These are phyloP conservation scores for Trimorus sp. DNA, from an alignment of 2,888 invertebrate genomes.

Conservation along the genomic window DNA sequence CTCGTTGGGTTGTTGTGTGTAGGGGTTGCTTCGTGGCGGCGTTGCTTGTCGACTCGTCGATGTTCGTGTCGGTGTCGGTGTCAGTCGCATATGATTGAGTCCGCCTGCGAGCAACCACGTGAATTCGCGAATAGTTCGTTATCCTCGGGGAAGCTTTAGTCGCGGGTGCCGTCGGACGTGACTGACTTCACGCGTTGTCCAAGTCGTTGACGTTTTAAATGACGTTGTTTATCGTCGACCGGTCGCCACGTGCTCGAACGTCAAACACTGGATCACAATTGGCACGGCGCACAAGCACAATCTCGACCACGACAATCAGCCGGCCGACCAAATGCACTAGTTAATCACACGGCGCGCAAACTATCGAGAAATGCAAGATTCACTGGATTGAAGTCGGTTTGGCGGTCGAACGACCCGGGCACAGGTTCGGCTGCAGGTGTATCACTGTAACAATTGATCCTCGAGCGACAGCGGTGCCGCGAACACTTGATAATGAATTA, in stretches of 20 bases:
- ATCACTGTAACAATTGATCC: slow-evolving; percentile 19
- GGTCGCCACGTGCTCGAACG: slow-evolving; percentile 41
- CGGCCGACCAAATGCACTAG: slow-evolving; percentile 22
- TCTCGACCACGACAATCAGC: not conserved
- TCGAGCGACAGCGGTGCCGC: slow-evolving; percentile 6
- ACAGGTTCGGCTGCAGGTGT: not conserved
- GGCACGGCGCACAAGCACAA: slow-evolving; percentile 32
- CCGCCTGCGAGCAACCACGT: slow-evolving; percentile 72
- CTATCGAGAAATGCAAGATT: slow-evolving; percentile 17
- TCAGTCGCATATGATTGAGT: slow-evolving; percentile 66
- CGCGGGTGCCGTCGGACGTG: slow-evolving; percentile 1
- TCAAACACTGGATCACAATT: slow-evolving; percentile 31
- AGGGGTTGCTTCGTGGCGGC: slow-evolving; percentile 78
- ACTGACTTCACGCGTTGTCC: not conserved
- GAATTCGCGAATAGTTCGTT: slow-evolving; percentile 70
- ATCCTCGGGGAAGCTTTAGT: slow-evolving; percentile 68
- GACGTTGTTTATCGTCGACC: not conserved
- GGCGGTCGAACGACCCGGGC: not conserved
- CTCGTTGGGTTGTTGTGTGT: slow-evolving; percentile 82
- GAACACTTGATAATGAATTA: slow-evolving; percentile 40
- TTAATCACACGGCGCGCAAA: slow-evolving; percentile 25
- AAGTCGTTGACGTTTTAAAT: too few relatives aligned
- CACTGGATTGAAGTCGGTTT: slow-evolving; percentile 15
- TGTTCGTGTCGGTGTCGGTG: slow-evolving; percentile 63
- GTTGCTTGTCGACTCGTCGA: slow-evolving; percentile 73